Base-by-base conservation (phyloP, 2,888 invertebrate species). In the Heliconius erato region DNA sequence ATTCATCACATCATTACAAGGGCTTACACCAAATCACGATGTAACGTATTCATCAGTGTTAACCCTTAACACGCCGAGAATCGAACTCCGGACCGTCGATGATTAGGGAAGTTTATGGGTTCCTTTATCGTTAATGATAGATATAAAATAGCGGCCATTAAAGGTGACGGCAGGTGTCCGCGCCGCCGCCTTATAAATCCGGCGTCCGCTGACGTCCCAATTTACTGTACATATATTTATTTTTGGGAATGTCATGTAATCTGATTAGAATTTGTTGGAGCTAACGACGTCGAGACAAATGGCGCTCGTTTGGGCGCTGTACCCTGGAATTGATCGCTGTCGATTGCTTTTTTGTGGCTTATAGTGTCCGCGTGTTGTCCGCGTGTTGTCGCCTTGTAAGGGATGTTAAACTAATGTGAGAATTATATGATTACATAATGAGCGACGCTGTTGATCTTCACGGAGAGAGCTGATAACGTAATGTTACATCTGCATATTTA, bases 81-180 rank as follows among this genome's bases (percentile, higher is more conserved):
- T 68, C 83, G 79, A 71, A 67, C 76, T 79, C 40, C 76, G 54
- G 68, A 72, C 69, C 74, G 71, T n/a, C 65, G 74, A 82, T 82
- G 81, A 83, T 84, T 84, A 84, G 68, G 76, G 74, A 81, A 79
- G 83, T 85, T 86, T 85, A 86, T 82, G 79, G 83, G 79, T 82
- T 84, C 79, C 84, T 84, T 87, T 85, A 85, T 85, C 84, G 81
- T 85, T 85, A 87, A 86, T 84, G 83, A 85, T 79, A 78, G 82
- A 67, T 83, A 85, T 84, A 84, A 84, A 87, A 83, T 79, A 59
- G 80, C 74, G 72, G 81, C 85, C 86, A 85, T 87, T 86, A 87
- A 83, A 86, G 74, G 81, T 84, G 82, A 85, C 85, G 82, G 85
- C 82, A 65, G 72, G 68, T 68, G 80, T 68, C 82, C 76, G 82